Percentiles rank a stretch among this genome's conserved stretches.
Evolutionary conservation across 2,888 invertebrate species (phyloP).

Genomic region (Drosophila merina): DNA sequence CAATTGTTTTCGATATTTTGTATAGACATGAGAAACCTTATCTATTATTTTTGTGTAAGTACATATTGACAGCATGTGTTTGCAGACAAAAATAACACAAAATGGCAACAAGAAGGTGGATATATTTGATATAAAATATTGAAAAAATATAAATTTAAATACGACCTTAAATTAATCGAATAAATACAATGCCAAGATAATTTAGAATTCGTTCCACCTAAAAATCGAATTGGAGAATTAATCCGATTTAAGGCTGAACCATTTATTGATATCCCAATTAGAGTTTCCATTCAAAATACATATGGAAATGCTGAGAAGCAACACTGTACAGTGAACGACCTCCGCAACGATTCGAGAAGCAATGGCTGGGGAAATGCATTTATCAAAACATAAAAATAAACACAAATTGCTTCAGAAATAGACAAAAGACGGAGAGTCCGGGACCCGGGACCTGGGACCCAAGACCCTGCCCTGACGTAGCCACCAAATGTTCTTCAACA

Average conservation of each 20-base stretch:
- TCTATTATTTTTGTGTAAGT: background rate
- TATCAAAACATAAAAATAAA: conserved; percentile 80
- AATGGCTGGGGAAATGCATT: conserved; percentile 65
- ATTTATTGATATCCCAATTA: conserved; percentile 50
- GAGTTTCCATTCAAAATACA: conserved; percentile 34
- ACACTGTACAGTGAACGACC: conserved; percentile 65
- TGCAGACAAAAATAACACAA: background rate
- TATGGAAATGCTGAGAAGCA: conserved; percentile 2
- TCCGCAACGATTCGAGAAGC: conserved; percentile 52
- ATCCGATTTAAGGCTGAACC: conserved; percentile 30
- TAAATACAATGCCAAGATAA: background rate
- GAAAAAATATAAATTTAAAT: background rate
- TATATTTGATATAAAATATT: background rate
- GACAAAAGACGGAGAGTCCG: conserved; percentile 54
- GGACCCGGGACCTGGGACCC: background rate
- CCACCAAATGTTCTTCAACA: conserved; percentile 4
- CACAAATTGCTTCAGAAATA: conserved; percentile 75
- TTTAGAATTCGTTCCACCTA: conserved; percentile 1
- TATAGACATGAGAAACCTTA: background rate
- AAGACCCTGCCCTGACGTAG: background rate
- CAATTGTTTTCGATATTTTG: background rate
- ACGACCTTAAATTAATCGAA: background rate
- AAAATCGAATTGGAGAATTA: conserved; percentile 21
- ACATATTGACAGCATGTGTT: background rate
- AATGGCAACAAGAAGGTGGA: background rate